phyloP scores from a whole-genome alignment of 1,140 invertebrate species.

The Thrips palmi region DNA sequence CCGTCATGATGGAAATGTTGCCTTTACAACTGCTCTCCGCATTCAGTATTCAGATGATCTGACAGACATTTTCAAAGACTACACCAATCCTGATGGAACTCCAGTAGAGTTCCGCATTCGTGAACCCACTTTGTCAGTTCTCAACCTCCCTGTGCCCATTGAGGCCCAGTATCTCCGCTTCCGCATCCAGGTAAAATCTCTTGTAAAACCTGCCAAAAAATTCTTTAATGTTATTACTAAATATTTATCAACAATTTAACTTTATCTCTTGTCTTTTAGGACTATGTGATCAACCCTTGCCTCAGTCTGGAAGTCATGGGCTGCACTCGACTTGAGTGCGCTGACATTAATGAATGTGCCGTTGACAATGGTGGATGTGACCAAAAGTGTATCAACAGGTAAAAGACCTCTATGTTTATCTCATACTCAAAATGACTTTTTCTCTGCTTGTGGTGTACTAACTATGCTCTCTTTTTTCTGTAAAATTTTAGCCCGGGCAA shows the following conservation, averaged over 20 bases:
- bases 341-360: conserved; percentile 82
- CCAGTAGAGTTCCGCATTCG: conserved; percentile 82
- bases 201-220: not conserved
- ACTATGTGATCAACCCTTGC: conserved; percentile 75
- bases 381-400: conserved; percentile 79
- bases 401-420: conserved; percentile 16
- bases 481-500: conserved; percentile 45
- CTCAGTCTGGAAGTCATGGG: conserved; percentile 86
- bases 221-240: not conserved
- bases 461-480: not conserved
- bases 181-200: conserved; percentile 42
- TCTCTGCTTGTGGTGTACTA: not conserved
- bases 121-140: conserved; percentile 67
- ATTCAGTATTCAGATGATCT: conserved; percentile 76
- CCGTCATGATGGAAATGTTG: conserved; percentile 53
- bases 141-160: conserved; percentile 78
- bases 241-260: too few species aligned
- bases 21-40: conserved; percentile 72
- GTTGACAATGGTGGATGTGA: conserved; percentile 83
- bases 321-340: conserved; percentile 75
- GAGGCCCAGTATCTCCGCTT: conserved; percentile 80
- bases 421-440: not conserved
- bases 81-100: conserved; percentile 76
- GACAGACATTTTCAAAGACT: conserved; percentile 76
- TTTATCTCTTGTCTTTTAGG: conserved; percentile 25